Conservation (phyloP, 2,113 vertebrate species). For the Anhinga rufa region DNA sequence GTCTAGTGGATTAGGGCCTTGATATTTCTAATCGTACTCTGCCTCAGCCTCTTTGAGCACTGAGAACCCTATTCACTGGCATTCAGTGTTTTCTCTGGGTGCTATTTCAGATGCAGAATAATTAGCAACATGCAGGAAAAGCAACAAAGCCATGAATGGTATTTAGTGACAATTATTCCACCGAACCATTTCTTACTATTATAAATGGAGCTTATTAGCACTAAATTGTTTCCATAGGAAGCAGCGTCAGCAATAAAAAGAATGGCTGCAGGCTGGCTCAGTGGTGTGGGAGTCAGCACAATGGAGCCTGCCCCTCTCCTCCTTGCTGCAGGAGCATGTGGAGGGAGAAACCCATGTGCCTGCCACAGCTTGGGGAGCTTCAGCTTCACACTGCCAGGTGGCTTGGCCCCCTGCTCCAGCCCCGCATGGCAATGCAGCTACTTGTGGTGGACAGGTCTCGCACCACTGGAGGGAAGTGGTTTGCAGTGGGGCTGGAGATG, state of each 20-base stretch:
- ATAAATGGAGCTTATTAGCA: constrained; percentile 81
- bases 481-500: background rate
- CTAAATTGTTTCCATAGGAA: constrained; percentile 80
- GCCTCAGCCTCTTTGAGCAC: constrained; percentile 43
- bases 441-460: background rate
- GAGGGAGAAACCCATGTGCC: background rate
- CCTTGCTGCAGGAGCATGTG: background rate
- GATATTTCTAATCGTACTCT: constrained; percentile 61
- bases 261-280: constrained; percentile 71
- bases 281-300: constrained; percentile 64
- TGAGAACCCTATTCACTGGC: constrained; percentile 69
- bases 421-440: fast-evolving
- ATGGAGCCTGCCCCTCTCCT: constrained; percentile 5
- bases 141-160: constrained; percentile 76
- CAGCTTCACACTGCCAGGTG: background rate
- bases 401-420: background rate
- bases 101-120: constrained; percentile 76
- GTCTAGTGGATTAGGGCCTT: constrained; percentile 61
- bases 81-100: constrained; percentile 70
- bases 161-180: constrained; percentile 81
- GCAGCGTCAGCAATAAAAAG: constrained; percentile 73
- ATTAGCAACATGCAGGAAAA: constrained; percentile 77
- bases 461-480: background rate
- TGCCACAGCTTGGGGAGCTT: background rate
- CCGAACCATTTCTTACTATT: constrained; percentile 75